Percentiles rank a stretch among this genome's conserved stretches.
Conservation (phyloP, 1,140 invertebrate genomes). For the Drosophila insularis region DNA sequence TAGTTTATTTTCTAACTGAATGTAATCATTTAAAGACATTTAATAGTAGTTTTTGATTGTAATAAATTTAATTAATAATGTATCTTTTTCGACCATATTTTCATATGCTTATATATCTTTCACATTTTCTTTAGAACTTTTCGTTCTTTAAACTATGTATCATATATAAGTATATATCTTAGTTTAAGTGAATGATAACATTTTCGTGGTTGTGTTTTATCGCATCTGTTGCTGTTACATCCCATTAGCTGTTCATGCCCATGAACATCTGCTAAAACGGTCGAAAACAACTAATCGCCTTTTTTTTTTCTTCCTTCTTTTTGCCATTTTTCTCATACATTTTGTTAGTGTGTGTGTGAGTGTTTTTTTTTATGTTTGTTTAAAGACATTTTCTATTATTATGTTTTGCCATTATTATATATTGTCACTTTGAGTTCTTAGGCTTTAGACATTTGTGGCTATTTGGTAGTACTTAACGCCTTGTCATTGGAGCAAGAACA, state of each 20-base stretch:
- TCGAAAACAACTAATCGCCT: conserved; percentile 4
- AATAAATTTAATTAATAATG: too few relatives aligned
- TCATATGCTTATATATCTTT: too few relatives aligned
- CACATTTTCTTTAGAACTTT: too few relatives aligned
- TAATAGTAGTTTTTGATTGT: too few relatives aligned
- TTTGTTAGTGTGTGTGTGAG: too few relatives aligned
- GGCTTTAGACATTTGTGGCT: conserved; percentile 64
- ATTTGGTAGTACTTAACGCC: conserved; percentile 59
- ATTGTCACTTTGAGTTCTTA: conserved; percentile 35
- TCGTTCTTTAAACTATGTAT: conserved; percentile 6
- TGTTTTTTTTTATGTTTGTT: not conserved
- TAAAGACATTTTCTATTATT: conserved; percentile 22
- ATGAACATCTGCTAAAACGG: not conserved
- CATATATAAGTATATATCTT: not conserved
- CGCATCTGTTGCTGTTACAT: conserved; percentile 2
- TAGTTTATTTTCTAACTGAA: too few relatives aligned
- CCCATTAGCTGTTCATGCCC: conserved; percentile 1
- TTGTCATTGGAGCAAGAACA: conserved; percentile 38
- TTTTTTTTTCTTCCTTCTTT: not conserved
- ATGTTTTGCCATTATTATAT: conserved; percentile 27
- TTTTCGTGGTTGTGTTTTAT: not conserved
- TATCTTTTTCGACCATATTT: too few relatives aligned
- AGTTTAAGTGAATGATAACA: not conserved
- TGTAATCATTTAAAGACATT: too few relatives aligned
- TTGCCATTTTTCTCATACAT: not conserved